Conservation (phyloP, 2,113 vertebrate species). For the Psilopsiagon aurifrons region DNA sequence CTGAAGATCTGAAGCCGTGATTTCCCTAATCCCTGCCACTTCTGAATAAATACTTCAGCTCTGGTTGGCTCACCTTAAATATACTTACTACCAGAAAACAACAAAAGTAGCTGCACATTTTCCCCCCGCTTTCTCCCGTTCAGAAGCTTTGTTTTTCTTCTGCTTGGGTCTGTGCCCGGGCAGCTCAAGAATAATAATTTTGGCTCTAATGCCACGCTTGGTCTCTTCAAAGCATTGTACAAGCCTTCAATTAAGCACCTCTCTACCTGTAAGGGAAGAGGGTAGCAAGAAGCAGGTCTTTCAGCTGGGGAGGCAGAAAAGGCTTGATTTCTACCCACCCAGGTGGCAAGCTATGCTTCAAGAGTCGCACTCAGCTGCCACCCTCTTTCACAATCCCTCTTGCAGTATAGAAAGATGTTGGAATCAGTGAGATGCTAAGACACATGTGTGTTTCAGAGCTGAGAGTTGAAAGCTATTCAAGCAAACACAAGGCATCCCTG, state of each 20-base stretch:
- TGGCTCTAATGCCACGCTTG: background rate
- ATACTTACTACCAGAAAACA: background rate
- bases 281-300: background rate
- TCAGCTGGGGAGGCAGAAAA: background rate
- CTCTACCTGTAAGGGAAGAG: background rate
- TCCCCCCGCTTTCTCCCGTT: background rate
- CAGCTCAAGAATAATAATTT: background rate
- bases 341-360: background rate
- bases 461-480: background rate
- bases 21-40: background rate
- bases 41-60: background rate
- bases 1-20: background rate
- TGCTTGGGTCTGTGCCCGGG: background rate
- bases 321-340: background rate
- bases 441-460: background rate
- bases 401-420: background rate
- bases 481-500: background rate
- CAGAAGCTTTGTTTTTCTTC: background rate
- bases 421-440: background rate
- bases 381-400: background rate
- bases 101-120: background rate
- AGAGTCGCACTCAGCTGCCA: background rate
- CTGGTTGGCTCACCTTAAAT: background rate
- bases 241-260: constrained; percentile 1
- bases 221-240: background rate